phyloP scores from a whole-genome alignment of 2,888 invertebrate genomes.

The Mesochorus sp. region DNA sequence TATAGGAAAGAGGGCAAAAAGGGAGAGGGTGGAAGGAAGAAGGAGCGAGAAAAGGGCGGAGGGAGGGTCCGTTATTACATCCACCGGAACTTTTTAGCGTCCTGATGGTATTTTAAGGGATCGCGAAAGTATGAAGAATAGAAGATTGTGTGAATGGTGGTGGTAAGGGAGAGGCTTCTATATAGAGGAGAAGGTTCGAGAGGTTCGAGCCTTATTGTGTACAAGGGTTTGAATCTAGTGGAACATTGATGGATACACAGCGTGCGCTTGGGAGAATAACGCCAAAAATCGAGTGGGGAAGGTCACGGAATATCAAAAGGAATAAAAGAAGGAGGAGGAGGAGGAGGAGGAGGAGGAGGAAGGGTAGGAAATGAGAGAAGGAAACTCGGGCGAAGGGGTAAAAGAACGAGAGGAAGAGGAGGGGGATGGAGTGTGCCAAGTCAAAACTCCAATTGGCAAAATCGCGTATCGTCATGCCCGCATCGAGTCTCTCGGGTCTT shows the following conservation, averaged over 20 bases:
- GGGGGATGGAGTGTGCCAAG: slow-evolving; percentile 61
- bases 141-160: not conserved
- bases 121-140: not conserved
- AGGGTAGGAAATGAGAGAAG: slow-evolving; percentile 21
- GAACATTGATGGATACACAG: slow-evolving; percentile 3
- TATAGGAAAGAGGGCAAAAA: not conserved
- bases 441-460: slow-evolving; percentile 75
- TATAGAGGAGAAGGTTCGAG: slow-evolving; percentile 22
- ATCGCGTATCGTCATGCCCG: slow-evolving; percentile 75
- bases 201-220: slow-evolving; percentile 32
- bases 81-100: slow-evolving; percentile 12
- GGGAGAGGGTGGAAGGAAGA: not conserved
- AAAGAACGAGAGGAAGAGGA: too few species aligned
- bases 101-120: slow-evolving; percentile 3
- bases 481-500: slow-evolving; percentile 14
- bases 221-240: slow-evolving; percentile 26
- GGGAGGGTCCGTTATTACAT: not conserved
- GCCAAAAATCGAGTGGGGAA: slow-evolving; percentile 11
- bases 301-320: not conserved
- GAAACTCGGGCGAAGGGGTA: too few species aligned
- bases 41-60: not conserved
- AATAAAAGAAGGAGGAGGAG: not conserved
- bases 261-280: not conserved
- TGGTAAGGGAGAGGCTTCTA: not conserved
- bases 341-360: slow-evolving; percentile 1